These are phyloP conservation scores for Heterocephalus glaber DNA, from an alignment of 2,113 vertebrate genomes.

Conservation along the genomic window DNA sequence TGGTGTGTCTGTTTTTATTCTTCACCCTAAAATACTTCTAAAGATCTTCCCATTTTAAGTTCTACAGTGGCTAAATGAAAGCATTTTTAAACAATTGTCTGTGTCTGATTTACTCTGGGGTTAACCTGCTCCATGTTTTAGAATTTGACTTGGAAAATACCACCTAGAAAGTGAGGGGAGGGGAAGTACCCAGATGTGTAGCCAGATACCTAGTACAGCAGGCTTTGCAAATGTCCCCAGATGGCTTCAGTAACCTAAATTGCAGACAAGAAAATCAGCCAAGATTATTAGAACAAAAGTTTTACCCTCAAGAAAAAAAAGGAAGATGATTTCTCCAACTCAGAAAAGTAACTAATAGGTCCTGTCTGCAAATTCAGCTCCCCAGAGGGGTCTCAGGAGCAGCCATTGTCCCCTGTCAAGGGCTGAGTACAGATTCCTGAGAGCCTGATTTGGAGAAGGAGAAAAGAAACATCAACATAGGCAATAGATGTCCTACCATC, in stretches of 20 bases:
- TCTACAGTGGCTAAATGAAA: conserved; percentile 52
- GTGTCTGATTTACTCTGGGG: conserved; percentile 33
- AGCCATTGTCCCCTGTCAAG: background rate
- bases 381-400: background rate
- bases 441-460: background rate
- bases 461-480: background rate
- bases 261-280: conserved; percentile 55
- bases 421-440: background rate
- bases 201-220: conserved; percentile 18
- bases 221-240: conserved; percentile 52
- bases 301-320: conserved; percentile 65
- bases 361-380: background rate
- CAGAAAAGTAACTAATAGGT: conserved; percentile 11
- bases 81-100: conserved; percentile 35
- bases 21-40: conserved; percentile 71
- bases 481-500: background rate
- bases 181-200: conserved; percentile 26
- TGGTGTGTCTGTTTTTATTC: conserved; percentile 74
- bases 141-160: conserved; percentile 58
- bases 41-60: conserved; percentile 58
- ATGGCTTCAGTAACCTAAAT: conserved; percentile 49
- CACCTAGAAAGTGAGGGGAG: background rate
- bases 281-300: conserved; percentile 48
- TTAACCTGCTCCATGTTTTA: conserved; percentile 40
- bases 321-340: conserved; percentile 41